Percentiles rank a stretch among this genome's conserved stretches.
Evolutionary conservation across 2,113 vertebrate species (phyloP).

Genomic region (Corythoichthys haematopterus): DNA sequence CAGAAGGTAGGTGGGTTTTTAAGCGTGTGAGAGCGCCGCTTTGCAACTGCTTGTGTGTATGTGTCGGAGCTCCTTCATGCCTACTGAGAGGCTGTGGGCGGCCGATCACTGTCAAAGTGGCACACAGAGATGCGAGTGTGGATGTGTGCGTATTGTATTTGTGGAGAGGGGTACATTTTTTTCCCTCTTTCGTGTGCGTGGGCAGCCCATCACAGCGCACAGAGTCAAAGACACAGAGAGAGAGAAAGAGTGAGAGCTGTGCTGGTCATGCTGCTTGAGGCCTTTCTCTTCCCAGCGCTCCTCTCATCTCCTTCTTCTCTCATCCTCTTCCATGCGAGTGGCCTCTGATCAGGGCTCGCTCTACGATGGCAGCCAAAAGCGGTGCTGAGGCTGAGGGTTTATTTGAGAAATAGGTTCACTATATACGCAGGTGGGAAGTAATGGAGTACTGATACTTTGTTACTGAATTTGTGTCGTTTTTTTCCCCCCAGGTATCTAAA

Average conservation of each 20-base stretch:
- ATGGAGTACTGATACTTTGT: neutral
- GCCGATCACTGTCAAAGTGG: constrained; percentile 67
- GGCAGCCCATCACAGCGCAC: constrained; percentile 67
- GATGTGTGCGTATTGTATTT: constrained; percentile 31
- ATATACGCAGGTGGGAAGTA: neutral
- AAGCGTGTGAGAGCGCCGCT: constrained; percentile 42
- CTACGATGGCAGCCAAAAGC: constrained; percentile 56
- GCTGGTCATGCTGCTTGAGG: constrained; percentile 64
- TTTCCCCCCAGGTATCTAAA: neutral
- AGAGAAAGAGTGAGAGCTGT: constrained; percentile 38
- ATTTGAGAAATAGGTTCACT: neutral
- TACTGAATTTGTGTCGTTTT: neutral
- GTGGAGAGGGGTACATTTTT: constrained; percentile 31
- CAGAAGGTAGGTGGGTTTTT: constrained; percentile 65
- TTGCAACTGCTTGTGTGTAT: constrained; percentile 39
- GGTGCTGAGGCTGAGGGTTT: constrained; percentile 41
- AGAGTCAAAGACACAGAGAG: constrained; percentile 36
- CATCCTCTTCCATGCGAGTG: constrained; percentile 58
- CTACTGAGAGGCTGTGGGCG: constrained; percentile 65
- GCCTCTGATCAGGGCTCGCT: constrained; percentile 61
- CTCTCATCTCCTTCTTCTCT: constrained; percentile 60
- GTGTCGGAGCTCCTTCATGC: constrained; percentile 50
- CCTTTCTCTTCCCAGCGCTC: constrained; percentile 58
- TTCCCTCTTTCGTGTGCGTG: constrained; percentile 49
- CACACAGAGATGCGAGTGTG: constrained; percentile 53